Evolutionary conservation across 1,140 invertebrate species (phyloP).

Genomic region (Ceratina australensis): DNA sequence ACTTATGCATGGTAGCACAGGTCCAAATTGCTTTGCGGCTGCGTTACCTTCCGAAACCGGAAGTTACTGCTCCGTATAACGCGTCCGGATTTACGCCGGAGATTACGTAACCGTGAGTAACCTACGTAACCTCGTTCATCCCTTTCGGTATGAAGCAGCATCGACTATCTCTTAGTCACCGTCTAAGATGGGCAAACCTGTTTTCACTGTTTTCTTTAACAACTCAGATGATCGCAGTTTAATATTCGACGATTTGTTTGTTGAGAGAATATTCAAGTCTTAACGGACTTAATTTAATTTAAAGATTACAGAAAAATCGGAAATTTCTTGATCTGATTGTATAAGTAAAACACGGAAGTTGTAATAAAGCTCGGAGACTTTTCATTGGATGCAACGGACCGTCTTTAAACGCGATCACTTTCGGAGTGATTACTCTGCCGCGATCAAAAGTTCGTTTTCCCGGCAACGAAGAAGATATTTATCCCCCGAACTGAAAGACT

Average conservation of each 20-base stretch:
- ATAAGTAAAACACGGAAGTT: no score
- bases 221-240: not conserved
- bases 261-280: no score
- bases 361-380: not conserved
- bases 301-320: no score
- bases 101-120: conserved; percentile 51
- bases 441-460: conserved; percentile 58
- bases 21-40: conserved; percentile 63
- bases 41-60: conserved; percentile 55
- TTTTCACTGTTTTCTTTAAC: not conserved
- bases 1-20: conserved; percentile 64
- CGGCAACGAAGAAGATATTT: conserved; percentile 52
- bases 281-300: no score
- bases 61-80: conserved; percentile 65
- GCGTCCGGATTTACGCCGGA: conserved; percentile 55
- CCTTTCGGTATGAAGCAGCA: conserved; percentile 7
- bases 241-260: no score
- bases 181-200: conserved; percentile 15
- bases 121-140: conserved; percentile 33
- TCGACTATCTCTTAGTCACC: conserved; percentile 12
- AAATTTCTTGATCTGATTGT: no score
- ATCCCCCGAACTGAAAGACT: conserved; percentile 51
- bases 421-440: conserved; percentile 50
- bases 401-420: conserved; percentile 26
- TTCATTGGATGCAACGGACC: not conserved